Conservation (phyloP, 2,888 invertebrate genomes). For the Nesidiocoris tenuis region DNA sequence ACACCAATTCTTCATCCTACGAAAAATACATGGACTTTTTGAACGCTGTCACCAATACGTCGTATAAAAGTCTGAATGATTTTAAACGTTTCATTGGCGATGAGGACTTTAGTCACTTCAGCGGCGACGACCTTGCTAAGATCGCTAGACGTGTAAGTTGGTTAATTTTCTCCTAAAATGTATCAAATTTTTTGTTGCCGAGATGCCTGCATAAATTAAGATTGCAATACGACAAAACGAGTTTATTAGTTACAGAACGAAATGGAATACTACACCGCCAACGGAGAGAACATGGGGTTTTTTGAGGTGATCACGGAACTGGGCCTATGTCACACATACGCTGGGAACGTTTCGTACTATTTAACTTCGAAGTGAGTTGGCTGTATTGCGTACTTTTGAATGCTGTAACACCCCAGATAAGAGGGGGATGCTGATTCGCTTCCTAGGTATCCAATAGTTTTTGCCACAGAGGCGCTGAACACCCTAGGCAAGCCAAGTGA, state of each 20-base stretch:
- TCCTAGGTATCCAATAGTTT: too few species aligned
- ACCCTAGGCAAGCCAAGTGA: too few species aligned
- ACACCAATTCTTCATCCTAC: constrained; percentile 52
- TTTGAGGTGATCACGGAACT: constrained; percentile 1
- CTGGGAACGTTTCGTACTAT: constrained; percentile 16
- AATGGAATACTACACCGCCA: not conserved
- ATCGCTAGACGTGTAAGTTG: constrained; percentile 46
- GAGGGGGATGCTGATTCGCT: too few species aligned
- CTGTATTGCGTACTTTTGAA: not conserved
- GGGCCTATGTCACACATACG: constrained; percentile 8
- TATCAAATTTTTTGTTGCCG: not conserved
- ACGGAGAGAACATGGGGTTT: constrained; percentile 1
- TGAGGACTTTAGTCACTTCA: constrained; percentile 50
- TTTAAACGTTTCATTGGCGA: constrained; percentile 55
- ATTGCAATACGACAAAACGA: too few species aligned
- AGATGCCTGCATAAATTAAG: too few species aligned
- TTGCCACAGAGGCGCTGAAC: too few species aligned
- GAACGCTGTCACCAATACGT: constrained; percentile 55
- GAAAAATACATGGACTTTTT: constrained; percentile 56
- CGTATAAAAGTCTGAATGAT: constrained; percentile 55
- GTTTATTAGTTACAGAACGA: constrained; percentile 1
- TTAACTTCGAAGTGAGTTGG: not conserved
- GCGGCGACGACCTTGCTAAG: constrained; percentile 44
- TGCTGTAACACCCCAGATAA: too few species aligned
- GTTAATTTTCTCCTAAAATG: not conserved